Base-by-base conservation (phyloP, 2,888 invertebrate genomes). In the Nowickia ferox region DNA sequence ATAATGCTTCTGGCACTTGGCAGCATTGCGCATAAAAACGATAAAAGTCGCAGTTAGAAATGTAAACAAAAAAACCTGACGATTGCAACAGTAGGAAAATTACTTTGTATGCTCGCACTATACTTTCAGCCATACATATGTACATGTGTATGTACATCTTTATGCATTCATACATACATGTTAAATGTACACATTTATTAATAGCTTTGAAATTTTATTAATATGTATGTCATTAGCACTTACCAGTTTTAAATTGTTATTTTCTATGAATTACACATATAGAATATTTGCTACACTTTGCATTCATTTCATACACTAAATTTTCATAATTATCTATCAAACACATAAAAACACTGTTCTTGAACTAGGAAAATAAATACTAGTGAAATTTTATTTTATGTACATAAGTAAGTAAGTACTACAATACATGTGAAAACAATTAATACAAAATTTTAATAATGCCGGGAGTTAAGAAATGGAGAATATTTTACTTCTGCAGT, bases 391-490 rank as follows among this genome's bases (percentile, higher is more conserved):
- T 61, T 15, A 48, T 48, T 15, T 8, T 15, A 11, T 48, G 48
- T 82, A 46, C 75, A 55, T 57, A 57, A 15, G 48, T 82, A 46
- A 69, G 46, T 57, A 57, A 15, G 13, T 30, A 57, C 10, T 11
- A 22, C 2, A 4, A 22, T 30, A 38, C 30, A 59, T 63, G 11
- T 55, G 46, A 83, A 76, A 76, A 51, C 69, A 71, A 81, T 69
- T 84, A 74, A 69, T 5, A 6, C 17, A 55, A 74, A n/a, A 51
- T 44, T 19, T 1, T 51, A 80, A 75, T 80, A 86, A 86, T 72
- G 86, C 86, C 86, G 86, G 86, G 86, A 86, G 71, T 76, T 8
- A 79, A 83, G 51, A 51, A 68, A 68, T 42, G 46, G 30, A 63
- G 9, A 38, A 53, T 53, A 19, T 1, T 40, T 22, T 2, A 46